Evolutionary conservation across 2,888 invertebrate species (phyloP), one percentile per base, ranked within the genome.

Genomic region (Hydrotaea diabolus): DNA sequence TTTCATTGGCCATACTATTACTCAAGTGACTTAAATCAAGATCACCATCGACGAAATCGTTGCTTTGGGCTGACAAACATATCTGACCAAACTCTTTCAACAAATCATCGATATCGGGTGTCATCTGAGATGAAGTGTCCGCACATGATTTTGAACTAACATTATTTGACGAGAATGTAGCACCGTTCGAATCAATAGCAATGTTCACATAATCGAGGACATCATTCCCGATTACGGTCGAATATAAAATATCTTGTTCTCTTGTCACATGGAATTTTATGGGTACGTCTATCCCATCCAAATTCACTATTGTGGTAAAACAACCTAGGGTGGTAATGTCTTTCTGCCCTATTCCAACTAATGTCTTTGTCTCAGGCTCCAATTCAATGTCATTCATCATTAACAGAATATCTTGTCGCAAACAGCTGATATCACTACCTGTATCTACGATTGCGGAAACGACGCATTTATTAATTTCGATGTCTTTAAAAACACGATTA

Each of bases 191-290:
- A 36, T 31, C 49, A 19, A 72, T 55, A 26, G 15, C 31, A 26
- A 73, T 57, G 55, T 72, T 23, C 3, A 72, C 55, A 17, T 55
- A 31, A 13, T 72, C 36, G n/a, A 55, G 23, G n/a, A 72, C 13
- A 36, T 72, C 55, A 21, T 72, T 72, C 5, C 72, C 72, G 2
- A 72, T n/a, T n/a, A 72, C 55, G 1, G 17, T 36, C 9, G 72
- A 23, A 72, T 72, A 72, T 31, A 55, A 17, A 36, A 72, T 72
- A 21, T 72, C 55, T n/a, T 31, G 31, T 17, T 72, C 55, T 17
- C 23, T 8, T 8, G 23, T 13, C 0, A 72, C 55, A 21, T 72
- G 72, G 36, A 72, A 72, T 36, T 4, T 72, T 2, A 72, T 55
- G 15, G 19, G 39, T 4, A 66, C 43, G 5, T 11, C 36, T 15